Base-by-base conservation (phyloP, 2,113 vertebrate genomes). In the Aspidoscelis tigris region DNA sequence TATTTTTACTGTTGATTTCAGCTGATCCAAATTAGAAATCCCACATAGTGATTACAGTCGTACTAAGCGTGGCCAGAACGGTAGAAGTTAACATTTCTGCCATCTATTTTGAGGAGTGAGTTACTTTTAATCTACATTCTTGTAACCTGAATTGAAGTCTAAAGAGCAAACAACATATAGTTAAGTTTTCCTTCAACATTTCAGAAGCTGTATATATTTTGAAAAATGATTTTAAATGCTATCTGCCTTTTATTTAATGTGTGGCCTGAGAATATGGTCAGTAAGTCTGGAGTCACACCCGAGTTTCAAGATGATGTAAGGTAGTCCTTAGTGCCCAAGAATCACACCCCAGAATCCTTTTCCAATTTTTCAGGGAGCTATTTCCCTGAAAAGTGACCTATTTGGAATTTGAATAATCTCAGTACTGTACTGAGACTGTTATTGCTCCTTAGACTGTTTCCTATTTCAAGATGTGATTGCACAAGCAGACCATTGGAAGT, bases 21-120 rank as follows among this genome's bases (percentile, higher is more conserved):
- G 69, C 12, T 66, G 76, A 50, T 79, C 26, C 77, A 79, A 78
- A 72, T 65, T 68, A 58, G 70, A 78, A 71, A 78, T 66, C 66
- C 44, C 69, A 14, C 64, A n/a, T 71, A 21, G 7, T 61, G 1
- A 70, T 65, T 81, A 39, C 18, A 70, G 66, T 77, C 73, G 81
- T 71, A 22, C 53, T 41, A 41, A 55, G 12, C 33, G 68, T 71
- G 41, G 0, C 70, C 0, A 43, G 33, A 43, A 26, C 20, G 64
- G n/a, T n/a, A 58, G 43, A 82, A 73, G 44, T 55, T 11, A 82
- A 53, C 47, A 66, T 77, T 53, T 50, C 58, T 55, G 68, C 53
- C 78, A 16, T 64, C 86, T 88, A 89, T 83, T 80, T 82, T 75
- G 68, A 66, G 5, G 69, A 88, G 12, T 43, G n/a, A 43, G 76